Evolutionary conservation across 2,888 invertebrate species (phyloP).

Genomic region (Nasonia oneida): DNA sequence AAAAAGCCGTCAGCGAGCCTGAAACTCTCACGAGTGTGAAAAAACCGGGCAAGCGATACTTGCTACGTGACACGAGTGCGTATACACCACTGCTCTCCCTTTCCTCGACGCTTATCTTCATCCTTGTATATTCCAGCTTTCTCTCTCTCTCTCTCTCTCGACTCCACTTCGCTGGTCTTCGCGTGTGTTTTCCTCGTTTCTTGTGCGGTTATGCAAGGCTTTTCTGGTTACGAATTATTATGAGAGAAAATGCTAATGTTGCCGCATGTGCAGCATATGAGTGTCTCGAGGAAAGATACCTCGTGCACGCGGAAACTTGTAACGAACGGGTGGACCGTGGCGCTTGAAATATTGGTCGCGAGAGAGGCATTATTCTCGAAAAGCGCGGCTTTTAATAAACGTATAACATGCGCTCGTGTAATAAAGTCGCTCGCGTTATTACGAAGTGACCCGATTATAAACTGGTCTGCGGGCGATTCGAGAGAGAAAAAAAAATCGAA

Average conservation of each 20-base stretch:
- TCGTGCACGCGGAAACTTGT: neutral
- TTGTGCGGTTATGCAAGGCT: slow-evolving; percentile 43
- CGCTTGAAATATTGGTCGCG: neutral
- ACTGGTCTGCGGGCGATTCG: neutral
- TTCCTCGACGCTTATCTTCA: slow-evolving; percentile 14
- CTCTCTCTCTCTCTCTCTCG: neutral
- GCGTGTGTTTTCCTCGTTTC: slow-evolving; percentile 23
- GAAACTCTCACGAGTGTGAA: slow-evolving; percentile 18
- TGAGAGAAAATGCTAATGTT: slow-evolving; percentile 20
- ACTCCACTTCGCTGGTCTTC: neutral
- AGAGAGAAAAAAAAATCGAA: neutral
- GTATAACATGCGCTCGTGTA: neutral
- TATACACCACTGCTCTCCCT: slow-evolving; percentile 25
- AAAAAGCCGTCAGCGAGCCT: neutral
- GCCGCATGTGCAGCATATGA: neutral
- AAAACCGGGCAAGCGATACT: neutral
- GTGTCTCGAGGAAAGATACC: too few relatives aligned
- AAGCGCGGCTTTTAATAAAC: neutral
- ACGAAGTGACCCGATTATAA: slow-evolving; percentile 3
- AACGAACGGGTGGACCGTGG: too few relatives aligned
- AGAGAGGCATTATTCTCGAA: neutral
- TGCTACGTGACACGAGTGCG: slow-evolving; percentile 51
- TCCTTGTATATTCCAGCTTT: neutral
- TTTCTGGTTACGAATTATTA: slow-evolving; percentile 41
- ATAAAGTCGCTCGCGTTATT: neutral